Conservation (phyloP, 2,888 invertebrate species). For the Lycia hirtaria region DNA sequence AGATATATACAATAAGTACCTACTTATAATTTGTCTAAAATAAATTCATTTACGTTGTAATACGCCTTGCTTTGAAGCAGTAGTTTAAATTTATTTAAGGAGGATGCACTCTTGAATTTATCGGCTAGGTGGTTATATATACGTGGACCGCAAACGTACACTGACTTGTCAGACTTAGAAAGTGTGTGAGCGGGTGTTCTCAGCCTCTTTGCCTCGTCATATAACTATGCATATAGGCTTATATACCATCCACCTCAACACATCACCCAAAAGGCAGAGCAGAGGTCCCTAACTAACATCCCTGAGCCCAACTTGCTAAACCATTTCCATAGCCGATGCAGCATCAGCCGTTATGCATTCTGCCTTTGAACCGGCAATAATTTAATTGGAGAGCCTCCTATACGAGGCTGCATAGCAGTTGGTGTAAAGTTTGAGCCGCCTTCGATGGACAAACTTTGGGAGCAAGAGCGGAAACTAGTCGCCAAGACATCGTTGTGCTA, state of each 20-base stretch:
- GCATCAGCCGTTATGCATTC: conserved; percentile 68
- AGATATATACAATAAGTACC: too few species aligned
- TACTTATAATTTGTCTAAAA: too few species aligned
- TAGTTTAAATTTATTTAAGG: too few species aligned
- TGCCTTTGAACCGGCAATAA: conserved; percentile 79
- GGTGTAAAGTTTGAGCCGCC: conserved; percentile 56
- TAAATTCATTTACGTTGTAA: too few species aligned
- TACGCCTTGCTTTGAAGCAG: too few species aligned
- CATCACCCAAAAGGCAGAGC: conserved; percentile 2
- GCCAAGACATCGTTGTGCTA: conserved; percentile 19
- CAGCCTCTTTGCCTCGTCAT: too few species aligned
- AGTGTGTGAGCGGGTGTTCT: too few species aligned
- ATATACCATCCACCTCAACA: neutral
- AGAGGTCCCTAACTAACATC: conserved; percentile 44
- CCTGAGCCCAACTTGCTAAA: conserved; percentile 56
- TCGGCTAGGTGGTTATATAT: too few species aligned
- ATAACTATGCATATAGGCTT: neutral
- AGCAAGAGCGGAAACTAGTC: conserved; percentile 31
- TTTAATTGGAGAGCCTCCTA: conserved; percentile 73
- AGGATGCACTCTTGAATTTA: too few species aligned
- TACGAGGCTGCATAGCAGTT: conserved; percentile 38
- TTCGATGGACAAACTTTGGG: conserved; percentile 66
- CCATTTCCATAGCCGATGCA: conserved; percentile 65
- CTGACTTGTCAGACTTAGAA: too few species aligned
- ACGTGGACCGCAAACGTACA: too few species aligned